These are phyloP conservation scores for Macrocentrus cingulum DNA, from an alignment of 1,140 invertebrate species.

Conservation along the genomic window DNA sequence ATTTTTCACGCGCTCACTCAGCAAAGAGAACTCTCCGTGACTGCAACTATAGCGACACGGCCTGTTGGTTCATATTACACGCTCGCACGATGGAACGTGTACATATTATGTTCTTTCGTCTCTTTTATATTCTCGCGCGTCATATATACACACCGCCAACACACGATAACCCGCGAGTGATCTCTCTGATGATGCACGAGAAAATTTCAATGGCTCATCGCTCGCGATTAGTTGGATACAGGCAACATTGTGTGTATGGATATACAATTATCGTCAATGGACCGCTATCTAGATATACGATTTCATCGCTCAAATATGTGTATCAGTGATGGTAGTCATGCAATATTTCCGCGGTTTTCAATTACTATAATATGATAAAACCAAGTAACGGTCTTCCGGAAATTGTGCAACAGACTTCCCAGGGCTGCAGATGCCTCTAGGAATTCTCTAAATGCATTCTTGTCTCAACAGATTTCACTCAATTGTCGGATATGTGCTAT, in stretches of 20 bases:
- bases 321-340: neutral
- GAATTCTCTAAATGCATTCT: neutral
- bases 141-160: neutral
- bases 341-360: conserved; percentile 16
- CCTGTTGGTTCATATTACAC: conserved; percentile 55
- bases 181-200: too few species aligned
- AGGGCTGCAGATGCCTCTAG: neutral
- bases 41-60: conserved; percentile 45
- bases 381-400: conserved; percentile 21
- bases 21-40: conserved; percentile 34
- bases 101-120: neutral
- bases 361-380: conserved; percentile 16
- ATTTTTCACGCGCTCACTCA: conserved; percentile 50
- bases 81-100: conserved; percentile 50
- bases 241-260: too few species aligned
- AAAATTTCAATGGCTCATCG: too few species aligned
- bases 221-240: too few species aligned
- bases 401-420: conserved; percentile 25
- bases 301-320: neutral
- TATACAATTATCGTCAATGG: too few species aligned
- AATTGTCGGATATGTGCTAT: too few species aligned
- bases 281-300: too few species aligned
- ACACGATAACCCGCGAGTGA: too few species aligned
- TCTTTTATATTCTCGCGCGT: neutral
- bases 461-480: neutral